Evolutionary conservation across 1,140 invertebrate genomes (phyloP).

Genomic region (Drosophila pectinifera): DNA sequence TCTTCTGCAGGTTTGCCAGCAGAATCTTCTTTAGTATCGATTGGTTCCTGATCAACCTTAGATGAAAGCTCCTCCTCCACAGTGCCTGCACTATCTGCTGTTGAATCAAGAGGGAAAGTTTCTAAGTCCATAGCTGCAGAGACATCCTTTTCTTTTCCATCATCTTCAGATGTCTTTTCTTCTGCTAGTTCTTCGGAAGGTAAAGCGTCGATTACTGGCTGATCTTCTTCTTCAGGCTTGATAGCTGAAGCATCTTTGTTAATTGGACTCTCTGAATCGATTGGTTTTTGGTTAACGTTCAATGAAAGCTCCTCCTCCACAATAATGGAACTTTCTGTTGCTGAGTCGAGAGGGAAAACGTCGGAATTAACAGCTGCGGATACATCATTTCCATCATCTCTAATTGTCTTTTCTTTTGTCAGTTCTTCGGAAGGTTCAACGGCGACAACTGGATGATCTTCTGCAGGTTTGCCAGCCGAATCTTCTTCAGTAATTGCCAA

Average conservation of each 20-base stretch:
- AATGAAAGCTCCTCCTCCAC: too few relatives aligned
- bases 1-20: too few relatives aligned
- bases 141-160: neutral
- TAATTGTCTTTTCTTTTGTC: too few relatives aligned
- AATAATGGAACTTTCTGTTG: too few relatives aligned
- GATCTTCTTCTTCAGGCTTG: too few relatives aligned
- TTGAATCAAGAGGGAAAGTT: neutral
- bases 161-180: neutral
- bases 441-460: neutral
- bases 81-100: neutral
- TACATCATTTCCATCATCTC: too few relatives aligned
- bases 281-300: too few relatives aligned
- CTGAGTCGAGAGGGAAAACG: neutral
- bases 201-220: too few relatives aligned
- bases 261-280: too few relatives aligned
- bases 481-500: neutral
- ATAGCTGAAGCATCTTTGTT: too few relatives aligned
- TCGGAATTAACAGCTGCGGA: neutral
- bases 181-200: neutral
- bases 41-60: neutral
- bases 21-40: neutral
- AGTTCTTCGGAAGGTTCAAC: neutral
- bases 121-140: conserved; percentile 1
- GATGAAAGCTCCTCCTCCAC: neutral
- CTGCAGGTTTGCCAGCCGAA: neutral